These are phyloP conservation scores for Anoncus sp. DNA, from an alignment of 2,888 invertebrate species.

Conservation along the genomic window DNA sequence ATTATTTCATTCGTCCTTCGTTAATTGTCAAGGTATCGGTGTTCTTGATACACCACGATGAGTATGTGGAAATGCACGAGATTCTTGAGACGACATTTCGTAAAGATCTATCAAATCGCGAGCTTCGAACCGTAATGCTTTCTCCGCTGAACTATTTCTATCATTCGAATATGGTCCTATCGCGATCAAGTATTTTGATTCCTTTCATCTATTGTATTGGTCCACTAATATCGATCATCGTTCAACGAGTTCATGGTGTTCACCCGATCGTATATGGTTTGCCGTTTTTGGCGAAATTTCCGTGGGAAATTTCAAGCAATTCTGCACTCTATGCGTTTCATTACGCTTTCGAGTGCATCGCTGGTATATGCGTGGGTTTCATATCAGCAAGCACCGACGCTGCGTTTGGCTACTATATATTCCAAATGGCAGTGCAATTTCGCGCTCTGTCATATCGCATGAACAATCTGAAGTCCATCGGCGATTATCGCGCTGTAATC, in stretches of 20 bases:
- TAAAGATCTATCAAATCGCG: neutral
- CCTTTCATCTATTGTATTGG: neutral
- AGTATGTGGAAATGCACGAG: neutral
- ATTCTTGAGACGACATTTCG: neutral
- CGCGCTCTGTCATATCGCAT: conserved; percentile 62
- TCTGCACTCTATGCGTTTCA: conserved; percentile 57
- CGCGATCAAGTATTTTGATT: neutral
- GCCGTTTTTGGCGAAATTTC: conserved; percentile 29
- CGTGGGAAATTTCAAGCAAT: conserved; percentile 30
- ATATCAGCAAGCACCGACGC: conserved; percentile 57
- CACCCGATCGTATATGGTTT: conserved; percentile 21
- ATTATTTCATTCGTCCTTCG: too few species aligned
- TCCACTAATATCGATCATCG: conserved; percentile 29
- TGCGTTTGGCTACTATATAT: conserved; percentile 69
- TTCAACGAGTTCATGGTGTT: conserved; percentile 21
- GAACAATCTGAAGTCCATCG: conserved; percentile 27
- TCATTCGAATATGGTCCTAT: neutral
- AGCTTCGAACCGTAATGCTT: neutral
- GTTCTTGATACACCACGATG: neutral
- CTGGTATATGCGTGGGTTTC: conserved; percentile 37
- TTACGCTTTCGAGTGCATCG: conserved; percentile 56
- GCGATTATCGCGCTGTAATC: conserved; percentile 56
- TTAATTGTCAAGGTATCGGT: neutral
- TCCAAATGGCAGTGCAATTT: conserved; percentile 70
- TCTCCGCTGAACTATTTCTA: conserved; percentile 9